These are phyloP conservation scores for Tenthredo mesomela DNA, from an alignment of 2,888 invertebrate species.

Conservation along the genomic window DNA sequence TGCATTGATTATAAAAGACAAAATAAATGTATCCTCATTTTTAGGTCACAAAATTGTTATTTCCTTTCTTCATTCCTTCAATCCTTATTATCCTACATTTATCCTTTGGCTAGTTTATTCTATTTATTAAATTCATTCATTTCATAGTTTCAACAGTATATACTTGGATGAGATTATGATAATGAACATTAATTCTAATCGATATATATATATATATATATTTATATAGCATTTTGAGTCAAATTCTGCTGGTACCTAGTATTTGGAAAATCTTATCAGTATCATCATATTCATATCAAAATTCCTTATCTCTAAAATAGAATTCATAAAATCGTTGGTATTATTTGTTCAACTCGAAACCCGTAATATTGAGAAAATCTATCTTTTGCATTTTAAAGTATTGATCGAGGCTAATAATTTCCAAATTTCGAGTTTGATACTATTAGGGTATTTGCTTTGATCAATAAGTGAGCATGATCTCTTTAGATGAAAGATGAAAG, in stretches of 20 bases:
- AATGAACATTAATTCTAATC: neutral
- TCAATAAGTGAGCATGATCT: neutral
- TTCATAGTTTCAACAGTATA: neutral
- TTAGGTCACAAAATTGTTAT: slow-evolving; percentile 83
- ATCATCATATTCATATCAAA: neutral
- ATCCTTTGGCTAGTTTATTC: neutral
- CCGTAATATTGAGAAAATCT: neutral
- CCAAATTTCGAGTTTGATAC: neutral
- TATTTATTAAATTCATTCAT: neutral
- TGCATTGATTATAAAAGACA: slow-evolving; percentile 83
- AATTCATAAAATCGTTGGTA: neutral
- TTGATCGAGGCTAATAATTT: neutral
- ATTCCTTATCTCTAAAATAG: neutral
- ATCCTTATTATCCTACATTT: neutral
- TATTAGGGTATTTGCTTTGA: neutral
- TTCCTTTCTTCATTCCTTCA: slow-evolving; percentile 79
- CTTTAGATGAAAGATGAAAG: neutral
- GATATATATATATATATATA: too few species aligned
- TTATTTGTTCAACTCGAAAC: neutral
- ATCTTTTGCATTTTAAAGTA: neutral
- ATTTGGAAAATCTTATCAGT: neutral
- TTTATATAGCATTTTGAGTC: neutral
- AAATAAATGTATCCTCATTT: slow-evolving; percentile 88
- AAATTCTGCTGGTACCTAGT: neutral
- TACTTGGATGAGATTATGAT: slow-evolving; percentile 1